Conservation (phyloP, 2,888 invertebrate genomes). For the Drymonia ruficornis region DNA sequence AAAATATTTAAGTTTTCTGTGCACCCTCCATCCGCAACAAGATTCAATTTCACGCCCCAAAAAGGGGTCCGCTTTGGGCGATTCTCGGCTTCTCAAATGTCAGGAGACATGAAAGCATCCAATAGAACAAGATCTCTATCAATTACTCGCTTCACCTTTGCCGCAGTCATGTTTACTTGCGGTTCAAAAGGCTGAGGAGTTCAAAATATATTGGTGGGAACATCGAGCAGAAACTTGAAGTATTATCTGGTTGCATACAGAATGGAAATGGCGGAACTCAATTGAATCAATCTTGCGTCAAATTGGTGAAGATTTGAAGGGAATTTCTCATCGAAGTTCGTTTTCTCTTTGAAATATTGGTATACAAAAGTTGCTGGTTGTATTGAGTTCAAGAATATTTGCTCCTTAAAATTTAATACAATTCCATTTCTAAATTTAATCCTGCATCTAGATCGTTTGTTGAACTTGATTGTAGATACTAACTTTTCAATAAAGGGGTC, state of each 20-base stretch:
- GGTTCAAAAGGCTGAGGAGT: slow-evolving; percentile 45
- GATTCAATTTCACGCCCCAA: slow-evolving; percentile 84
- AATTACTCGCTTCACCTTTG: slow-evolving; percentile 49
- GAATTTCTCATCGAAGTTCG: slow-evolving; percentile 52
- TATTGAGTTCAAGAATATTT: slow-evolving; percentile 5
- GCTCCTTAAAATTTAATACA: slow-evolving; percentile 4
- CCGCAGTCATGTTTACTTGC: slow-evolving; percentile 34
- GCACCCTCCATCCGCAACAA: slow-evolving; percentile 79
- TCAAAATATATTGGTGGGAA: slow-evolving; percentile 58
- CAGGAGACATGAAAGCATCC: slow-evolving; percentile 73
- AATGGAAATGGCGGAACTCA: slow-evolving; percentile 70
- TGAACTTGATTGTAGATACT: too few species aligned
- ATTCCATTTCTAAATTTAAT: too few species aligned
- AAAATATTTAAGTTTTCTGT: slow-evolving; percentile 82
- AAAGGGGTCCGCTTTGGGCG: slow-evolving; percentile 75
- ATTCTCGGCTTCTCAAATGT: slow-evolving; percentile 75
- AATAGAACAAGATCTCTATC: slow-evolving; percentile 56
- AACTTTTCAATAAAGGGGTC: too few species aligned
- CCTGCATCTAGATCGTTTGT: too few species aligned
- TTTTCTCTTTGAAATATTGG: slow-evolving; percentile 42
- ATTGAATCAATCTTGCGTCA: slow-evolving; percentile 80
- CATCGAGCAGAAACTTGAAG: slow-evolving; percentile 63
- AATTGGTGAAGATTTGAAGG: slow-evolving; percentile 69
- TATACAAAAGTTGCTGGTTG: slow-evolving; percentile 9
- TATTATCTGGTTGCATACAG: slow-evolving; percentile 77